These are phyloP conservation scores for Caenorhabditis auriculariae DNA, from an alignment of 2,888 invertebrate genomes.

Conservation along the genomic window DNA sequence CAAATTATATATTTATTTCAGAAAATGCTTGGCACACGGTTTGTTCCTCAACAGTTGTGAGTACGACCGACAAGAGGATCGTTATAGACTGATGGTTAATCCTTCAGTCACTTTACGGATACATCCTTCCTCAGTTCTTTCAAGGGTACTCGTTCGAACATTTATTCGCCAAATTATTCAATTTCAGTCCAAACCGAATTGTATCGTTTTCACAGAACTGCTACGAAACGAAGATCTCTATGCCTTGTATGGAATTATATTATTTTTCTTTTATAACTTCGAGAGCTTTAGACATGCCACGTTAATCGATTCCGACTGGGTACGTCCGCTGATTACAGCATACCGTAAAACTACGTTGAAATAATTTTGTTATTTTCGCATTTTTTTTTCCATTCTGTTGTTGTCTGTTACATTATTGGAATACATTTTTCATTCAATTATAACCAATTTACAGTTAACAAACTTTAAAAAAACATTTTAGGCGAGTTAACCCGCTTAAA, in stretches of 20 bases:
- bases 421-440: no score
- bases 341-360: constrained; percentile 18
- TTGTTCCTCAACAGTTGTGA: constrained; percentile 54
- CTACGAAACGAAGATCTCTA: constrained; percentile 53
- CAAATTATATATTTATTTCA: constrained; percentile 29
- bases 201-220: constrained; percentile 57
- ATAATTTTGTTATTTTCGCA: no score
- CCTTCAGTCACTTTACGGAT: constrained; percentile 47
- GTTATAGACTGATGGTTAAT: constrained; percentile 46
- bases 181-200: constrained; percentile 32
- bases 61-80: constrained; percentile 46
- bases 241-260: constrained; percentile 39
- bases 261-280: constrained; percentile 2
- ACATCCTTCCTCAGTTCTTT: constrained; percentile 51
- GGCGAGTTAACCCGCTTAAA: no score
- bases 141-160: constrained; percentile 12
- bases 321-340: constrained; percentile 21
- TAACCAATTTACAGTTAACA: no score
- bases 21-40: constrained; percentile 50
- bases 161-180: background rate
- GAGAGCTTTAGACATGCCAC: constrained; percentile 39
- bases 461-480: no score
- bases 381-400: no score
- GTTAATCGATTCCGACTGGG: constrained; percentile 46
- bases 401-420: no score